These are phyloP conservation scores for Belonocnema kinseyi DNA, from an alignment of 1,140 invertebrate genomes.

Conservation along the genomic window DNA sequence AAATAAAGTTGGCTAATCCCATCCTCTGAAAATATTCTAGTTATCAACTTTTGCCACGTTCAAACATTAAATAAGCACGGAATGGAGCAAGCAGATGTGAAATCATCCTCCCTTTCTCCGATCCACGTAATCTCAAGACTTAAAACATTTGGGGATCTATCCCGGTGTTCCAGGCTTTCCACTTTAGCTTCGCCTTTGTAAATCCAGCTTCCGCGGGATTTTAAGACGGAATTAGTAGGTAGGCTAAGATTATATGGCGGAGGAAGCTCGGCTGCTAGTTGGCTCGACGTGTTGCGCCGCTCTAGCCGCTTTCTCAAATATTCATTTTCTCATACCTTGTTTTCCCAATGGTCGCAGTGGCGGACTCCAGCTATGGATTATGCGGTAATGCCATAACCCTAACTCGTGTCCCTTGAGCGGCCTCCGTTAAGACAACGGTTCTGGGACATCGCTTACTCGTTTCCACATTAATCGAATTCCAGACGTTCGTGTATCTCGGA, in stretches of 20 bases:
- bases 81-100: conserved; percentile 14
- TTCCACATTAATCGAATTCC: conserved; percentile 50
- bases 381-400: conserved; percentile 43
- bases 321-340: conserved; percentile 56
- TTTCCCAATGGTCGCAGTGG: conserved; percentile 30
- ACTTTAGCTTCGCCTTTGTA: conserved; percentile 8
- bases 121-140: conserved; percentile 24
- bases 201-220: conserved; percentile 18
- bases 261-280: conserved; percentile 43
- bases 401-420: conserved; percentile 35
- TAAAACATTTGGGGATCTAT: conserved; percentile 25
- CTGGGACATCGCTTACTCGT: conserved; percentile 38
- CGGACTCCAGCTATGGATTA: conserved; percentile 47
- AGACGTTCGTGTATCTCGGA: conserved; percentile 13
- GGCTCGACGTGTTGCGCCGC: conserved; percentile 31
- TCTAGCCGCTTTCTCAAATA: conserved; percentile 43
- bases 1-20: neutral
- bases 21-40: neutral
- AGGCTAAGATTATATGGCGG: conserved; percentile 20
- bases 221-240: conserved; percentile 29
- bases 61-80: conserved; percentile 8
- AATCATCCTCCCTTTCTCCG: neutral
- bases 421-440: conserved; percentile 35
- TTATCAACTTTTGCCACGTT: conserved; percentile 23
- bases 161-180: conserved; percentile 11